Conservation (phyloP, 2,888 invertebrate genomes). For the Platycheirus rosarum region DNA sequence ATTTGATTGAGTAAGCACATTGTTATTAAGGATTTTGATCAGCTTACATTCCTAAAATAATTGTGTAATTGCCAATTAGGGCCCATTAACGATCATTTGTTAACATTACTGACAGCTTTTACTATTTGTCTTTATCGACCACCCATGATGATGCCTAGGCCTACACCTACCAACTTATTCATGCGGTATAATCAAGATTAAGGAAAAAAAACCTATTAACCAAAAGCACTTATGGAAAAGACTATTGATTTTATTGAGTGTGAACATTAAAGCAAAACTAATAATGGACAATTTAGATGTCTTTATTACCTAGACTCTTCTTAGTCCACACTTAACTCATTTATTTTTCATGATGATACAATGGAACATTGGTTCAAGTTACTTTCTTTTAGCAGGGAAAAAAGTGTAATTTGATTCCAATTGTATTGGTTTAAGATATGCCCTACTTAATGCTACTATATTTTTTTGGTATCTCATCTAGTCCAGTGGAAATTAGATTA, state of each 20-base stretch:
- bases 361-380: no score
- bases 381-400: no score
- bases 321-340: neutral
- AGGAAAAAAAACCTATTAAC: neutral
- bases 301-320: neutral
- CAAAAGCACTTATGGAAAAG: neutral
- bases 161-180: constrained; percentile 18
- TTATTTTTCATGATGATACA: constrained; percentile 5
- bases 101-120: neutral
- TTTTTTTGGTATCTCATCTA: no score
- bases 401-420: no score
- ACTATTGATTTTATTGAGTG: constrained; percentile 37
- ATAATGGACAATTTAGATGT: neutral
- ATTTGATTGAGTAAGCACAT: neutral
- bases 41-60: neutral
- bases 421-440: no score
- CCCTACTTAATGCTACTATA: no score
- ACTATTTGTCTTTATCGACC: neutral
- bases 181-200: constrained; percentile 7
- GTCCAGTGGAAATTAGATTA: no score
- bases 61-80: constrained; percentile 23
- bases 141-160: constrained; percentile 12
- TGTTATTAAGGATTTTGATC: no score
- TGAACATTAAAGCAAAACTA: constrained; percentile 26
- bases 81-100: constrained; percentile 19